Evolutionary conservation across 2,113 vertebrate genomes (phyloP), one percentile per base, ranked within the genome.

Genomic region (Nycticorax nycticorax): DNA sequence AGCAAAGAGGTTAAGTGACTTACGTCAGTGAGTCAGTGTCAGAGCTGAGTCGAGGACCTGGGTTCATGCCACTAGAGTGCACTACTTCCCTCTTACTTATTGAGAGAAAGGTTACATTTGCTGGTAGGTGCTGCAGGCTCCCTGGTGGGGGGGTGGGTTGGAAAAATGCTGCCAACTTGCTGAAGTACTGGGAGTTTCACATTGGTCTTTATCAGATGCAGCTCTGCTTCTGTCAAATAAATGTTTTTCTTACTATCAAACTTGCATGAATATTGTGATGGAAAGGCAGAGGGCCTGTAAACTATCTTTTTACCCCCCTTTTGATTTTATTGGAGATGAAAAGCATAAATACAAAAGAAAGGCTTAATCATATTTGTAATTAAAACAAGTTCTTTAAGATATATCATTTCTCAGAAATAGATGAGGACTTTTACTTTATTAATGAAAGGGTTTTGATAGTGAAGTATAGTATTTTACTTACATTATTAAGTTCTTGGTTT

Each of bases 1-100:
- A 77, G 64, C 32, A 39, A 9, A 78, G 52, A 53, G 43, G 6
- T 6, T 41, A 12, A 37, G 15, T 66, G 60, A 23, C 17, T 73
- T 45, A 15, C 43, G 32, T 56, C 27, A 32, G 33, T 27, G 57
- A 69, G 5, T 79, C 37, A 19, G 32, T 87, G 76, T 23, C 55
- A 55, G 71, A 88, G 7, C 10, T 72, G 67, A 74, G 59, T 33
- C 8, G n/a, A 37, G 48, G 32, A 37, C 72, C 28, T 27, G 69
- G 45, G 45, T 35, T 95, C 3, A 0, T 96, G 89, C 94, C 88
- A 26, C 90, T 96, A 82, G 91, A 76, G 90, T 95, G 89, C 92
- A 96, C 81, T 89, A 21, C 79, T 92, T 89, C 79, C 69, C 77
- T 93, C 78, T 64, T 50, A 47, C 39, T 89, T 78, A 27, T 0